Base-by-base conservation (phyloP, 2,113 vertebrate species). In the Cathartes aura region DNA sequence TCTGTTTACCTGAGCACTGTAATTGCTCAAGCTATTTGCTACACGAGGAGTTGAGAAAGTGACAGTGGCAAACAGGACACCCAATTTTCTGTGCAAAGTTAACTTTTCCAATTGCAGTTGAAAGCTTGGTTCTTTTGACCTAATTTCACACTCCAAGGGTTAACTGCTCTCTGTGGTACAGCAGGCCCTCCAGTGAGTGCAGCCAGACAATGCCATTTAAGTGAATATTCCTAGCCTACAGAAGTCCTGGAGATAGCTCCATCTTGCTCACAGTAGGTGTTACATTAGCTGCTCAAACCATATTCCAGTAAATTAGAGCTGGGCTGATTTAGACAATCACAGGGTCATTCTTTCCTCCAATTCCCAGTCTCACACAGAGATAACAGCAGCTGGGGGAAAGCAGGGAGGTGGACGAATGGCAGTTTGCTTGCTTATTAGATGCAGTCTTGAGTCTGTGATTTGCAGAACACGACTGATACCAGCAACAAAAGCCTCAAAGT, bases 281-380 rank as follows among this genome's bases (percentile, higher is more conserved):
- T 83, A 93, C 98, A 97, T 98, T 98, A 98, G 97, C 97, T 63
- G 98, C 98, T 98, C 97, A 97, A 98, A 98, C 98, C 97, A 94
- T 98, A 98, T 98, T 98, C 97, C 97, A 84, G 96, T 97, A 98
- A 98, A 98, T 98, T 98, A 98, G 98, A 98, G 97, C 97, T 72
- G 94, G 98, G 94, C 97, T 98, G 98, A 97, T 89, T 98, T 98
- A 93, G 80, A 97, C 98, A 98, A 98, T 98, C 98, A 98, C 79
- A 86, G 97, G 98, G 98, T 98, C 98, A 98, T 98, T 98, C 96
- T 97, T 98, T 34, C 95, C 96, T 98, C 92, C 64, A 73, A 96
- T 97, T 98, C 97, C 92, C 96, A 13, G 82, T 94, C 89, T 96
- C 98, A 98, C 48, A 97, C 98, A 85, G 98, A 56, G 98, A 98